phyloP scores from a whole-genome alignment of 1,140 invertebrate genomes.

The Drosophila equinoxialis region DNA sequence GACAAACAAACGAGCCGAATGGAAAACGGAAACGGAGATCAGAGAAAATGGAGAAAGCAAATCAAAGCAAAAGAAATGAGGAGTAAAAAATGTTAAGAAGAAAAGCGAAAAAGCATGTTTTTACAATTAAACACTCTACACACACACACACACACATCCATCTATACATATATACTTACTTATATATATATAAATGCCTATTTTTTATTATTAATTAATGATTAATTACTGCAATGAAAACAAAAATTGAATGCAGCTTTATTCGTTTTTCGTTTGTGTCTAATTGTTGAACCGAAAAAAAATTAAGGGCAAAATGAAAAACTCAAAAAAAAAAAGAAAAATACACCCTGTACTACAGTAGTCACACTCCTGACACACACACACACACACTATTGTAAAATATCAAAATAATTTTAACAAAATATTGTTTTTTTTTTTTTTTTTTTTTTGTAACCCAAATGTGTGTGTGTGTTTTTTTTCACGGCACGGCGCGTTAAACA shows the following conservation, averaged over 20 bases:
- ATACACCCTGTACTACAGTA: slow-evolving; percentile 35
- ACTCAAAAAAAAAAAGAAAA: not conserved
- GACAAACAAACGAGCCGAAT: too few species aligned
- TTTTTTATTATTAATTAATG: slow-evolving; percentile 56
- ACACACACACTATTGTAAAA: slow-evolving; percentile 18
- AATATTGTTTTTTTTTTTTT: not conserved
- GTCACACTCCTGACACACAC: slow-evolving; percentile 14
- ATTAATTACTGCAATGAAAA: slow-evolving; percentile 51
- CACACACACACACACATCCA: slow-evolving; percentile 19
- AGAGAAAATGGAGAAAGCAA: not conserved
- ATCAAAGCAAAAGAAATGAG: not conserved
- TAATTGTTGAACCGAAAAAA: not conserved
- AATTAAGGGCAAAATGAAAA: not conserved
- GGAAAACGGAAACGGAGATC: not conserved
- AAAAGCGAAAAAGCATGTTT: slow-evolving; percentile 64
- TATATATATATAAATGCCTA: slow-evolving; percentile 43
- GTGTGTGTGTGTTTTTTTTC: not conserved
- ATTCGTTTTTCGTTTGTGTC: slow-evolving; percentile 44
- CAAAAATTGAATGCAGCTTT: slow-evolving; percentile 61
- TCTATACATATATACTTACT: slow-evolving; percentile 35
- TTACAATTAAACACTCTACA: slow-evolving; percentile 54
- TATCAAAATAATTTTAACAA: too few species aligned
- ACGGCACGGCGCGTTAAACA: slow-evolving; percentile 4
- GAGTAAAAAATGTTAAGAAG: not conserved
- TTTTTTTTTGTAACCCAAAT: slow-evolving; percentile 24